A percentile compares a stretch with the other conserved stretches of the same genome.
Conservation (phyloP, 2,797 vertebrate species). For the Hirundo rustica region DNA sequence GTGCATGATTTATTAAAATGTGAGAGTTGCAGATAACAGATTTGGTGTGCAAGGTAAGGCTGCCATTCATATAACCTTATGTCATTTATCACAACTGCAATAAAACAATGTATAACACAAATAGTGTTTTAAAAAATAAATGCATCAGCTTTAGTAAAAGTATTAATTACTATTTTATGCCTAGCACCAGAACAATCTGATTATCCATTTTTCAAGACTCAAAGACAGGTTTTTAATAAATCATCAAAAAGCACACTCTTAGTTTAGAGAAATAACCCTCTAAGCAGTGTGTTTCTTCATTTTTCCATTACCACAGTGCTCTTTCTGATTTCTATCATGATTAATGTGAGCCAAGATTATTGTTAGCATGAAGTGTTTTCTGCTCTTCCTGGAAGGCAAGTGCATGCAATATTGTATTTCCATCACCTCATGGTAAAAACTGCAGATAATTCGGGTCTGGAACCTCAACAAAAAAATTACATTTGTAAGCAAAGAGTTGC, state of each 20-base stretch:
- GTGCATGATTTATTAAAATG: not conserved
- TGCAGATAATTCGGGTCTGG: not conserved
- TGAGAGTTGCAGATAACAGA: not conserved
- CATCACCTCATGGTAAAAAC: not conserved
- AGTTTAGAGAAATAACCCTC: not conserved
- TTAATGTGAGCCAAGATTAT: conserved; percentile 1
- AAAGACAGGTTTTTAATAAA: not conserved
- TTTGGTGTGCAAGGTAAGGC: not conserved
- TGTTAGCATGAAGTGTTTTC: not conserved
- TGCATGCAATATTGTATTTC: conserved; percentile 6
- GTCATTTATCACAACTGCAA: conserved; percentile 4
- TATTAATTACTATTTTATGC: conserved; percentile 53
- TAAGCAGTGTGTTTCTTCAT: conserved; percentile 17
- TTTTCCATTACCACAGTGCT: not conserved
- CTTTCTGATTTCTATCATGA: not conserved
- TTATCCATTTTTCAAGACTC: conserved; percentile 18
- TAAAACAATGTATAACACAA: not conserved
- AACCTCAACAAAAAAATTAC: conserved; percentile 17
- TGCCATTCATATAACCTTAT: not conserved
- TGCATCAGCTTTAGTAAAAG: conserved; percentile 5
- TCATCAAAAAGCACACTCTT: not conserved
- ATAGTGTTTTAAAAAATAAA: conserved; percentile 32
- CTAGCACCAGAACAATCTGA: conserved; percentile 14
- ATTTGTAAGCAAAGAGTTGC: not conserved
- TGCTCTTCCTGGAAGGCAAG: conserved; percentile 30